Evolutionary conservation across 1,140 invertebrate species (phyloP).

Genomic region (Pomacea maculata): DNA sequence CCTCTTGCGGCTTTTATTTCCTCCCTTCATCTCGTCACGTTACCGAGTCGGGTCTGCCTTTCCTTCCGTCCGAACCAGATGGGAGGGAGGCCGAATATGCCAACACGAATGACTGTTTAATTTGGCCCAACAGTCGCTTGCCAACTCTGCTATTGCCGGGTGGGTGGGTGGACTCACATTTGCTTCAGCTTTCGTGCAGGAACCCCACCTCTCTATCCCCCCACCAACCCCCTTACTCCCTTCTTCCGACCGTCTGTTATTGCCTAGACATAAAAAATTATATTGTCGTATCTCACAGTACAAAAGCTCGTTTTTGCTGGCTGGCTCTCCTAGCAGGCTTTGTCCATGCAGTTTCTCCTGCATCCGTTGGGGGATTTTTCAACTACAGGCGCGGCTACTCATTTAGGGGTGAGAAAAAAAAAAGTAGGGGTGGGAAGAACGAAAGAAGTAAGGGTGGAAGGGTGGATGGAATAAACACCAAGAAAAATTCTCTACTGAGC

Average conservation of each 20-base stretch:
- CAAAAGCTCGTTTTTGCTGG: background rate
- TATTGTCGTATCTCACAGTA: constrained; percentile 16
- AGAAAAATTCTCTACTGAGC: too few species aligned
- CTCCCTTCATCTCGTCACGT: too few species aligned
- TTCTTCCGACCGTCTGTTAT: background rate
- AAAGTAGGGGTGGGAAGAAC: too few species aligned
- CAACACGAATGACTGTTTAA: background rate
- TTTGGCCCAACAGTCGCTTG: constrained; percentile 1
- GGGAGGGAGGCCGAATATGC: too few species aligned
- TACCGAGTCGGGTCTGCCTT: too few species aligned
- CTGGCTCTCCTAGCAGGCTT: background rate
- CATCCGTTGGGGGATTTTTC: background rate
- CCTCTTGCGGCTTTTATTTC: too few species aligned
- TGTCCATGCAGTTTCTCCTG: background rate
- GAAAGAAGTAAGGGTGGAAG: too few species aligned
- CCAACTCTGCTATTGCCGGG: too few species aligned
- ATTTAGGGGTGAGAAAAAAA: too few species aligned
- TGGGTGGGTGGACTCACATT: too few species aligned
- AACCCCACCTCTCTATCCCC: background rate
- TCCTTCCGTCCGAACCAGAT: too few species aligned
- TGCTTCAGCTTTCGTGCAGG: background rate
- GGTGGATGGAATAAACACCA: too few species aligned
- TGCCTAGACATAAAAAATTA: constrained; percentile 18
- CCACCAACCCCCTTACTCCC: background rate
- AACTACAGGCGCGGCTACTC: background rate